phyloP scores from a whole-genome alignment of 2,888 invertebrate genomes.

The Acleris sparsana region DNA sequence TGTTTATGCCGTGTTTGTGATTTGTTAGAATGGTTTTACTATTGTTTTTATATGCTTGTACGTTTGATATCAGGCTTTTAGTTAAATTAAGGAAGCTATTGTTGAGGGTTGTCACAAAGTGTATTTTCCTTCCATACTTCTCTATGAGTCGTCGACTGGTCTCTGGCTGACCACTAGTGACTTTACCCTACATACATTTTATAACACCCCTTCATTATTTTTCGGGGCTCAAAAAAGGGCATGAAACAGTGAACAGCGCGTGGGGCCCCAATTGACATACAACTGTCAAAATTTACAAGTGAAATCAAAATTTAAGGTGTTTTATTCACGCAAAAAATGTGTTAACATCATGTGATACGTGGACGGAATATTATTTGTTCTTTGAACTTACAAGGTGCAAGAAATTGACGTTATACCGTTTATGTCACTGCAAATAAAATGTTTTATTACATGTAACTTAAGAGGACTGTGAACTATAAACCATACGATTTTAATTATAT shows the following conservation, averaged over 20 bases:
- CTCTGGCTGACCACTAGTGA: too few relatives aligned
- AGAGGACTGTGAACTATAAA: too few relatives aligned
- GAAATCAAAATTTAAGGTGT: conserved; percentile 15
- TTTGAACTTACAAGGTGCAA: conserved; percentile 16
- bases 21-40: too few relatives aligned
- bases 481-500: too few relatives aligned
- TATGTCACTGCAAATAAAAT: neutral
- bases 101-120: too few relatives aligned
- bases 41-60: too few relatives aligned
- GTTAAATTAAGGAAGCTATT: too few relatives aligned
- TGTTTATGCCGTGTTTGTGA: conserved; percentile 8
- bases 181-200: too few relatives aligned
- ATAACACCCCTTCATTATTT: neutral
- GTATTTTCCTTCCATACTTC: too few relatives aligned
- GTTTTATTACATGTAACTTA: too few relatives aligned
- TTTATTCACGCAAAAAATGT: conserved; percentile 24
- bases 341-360: conserved; percentile 22
- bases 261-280: conserved; percentile 31
- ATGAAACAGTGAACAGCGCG: conserved; percentile 13
- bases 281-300: conserved; percentile 36
- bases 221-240: conserved; percentile 1
- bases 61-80: too few relatives aligned
- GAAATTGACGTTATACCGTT: neutral
- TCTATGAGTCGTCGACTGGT: too few relatives aligned
- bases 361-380: conserved; percentile 12